A percentile compares a stretch with the other conserved stretches of the same genome.
Evolutionary conservation across 2,113 vertebrate species (phyloP).

Genomic region (Saguinus imperator): DNA sequence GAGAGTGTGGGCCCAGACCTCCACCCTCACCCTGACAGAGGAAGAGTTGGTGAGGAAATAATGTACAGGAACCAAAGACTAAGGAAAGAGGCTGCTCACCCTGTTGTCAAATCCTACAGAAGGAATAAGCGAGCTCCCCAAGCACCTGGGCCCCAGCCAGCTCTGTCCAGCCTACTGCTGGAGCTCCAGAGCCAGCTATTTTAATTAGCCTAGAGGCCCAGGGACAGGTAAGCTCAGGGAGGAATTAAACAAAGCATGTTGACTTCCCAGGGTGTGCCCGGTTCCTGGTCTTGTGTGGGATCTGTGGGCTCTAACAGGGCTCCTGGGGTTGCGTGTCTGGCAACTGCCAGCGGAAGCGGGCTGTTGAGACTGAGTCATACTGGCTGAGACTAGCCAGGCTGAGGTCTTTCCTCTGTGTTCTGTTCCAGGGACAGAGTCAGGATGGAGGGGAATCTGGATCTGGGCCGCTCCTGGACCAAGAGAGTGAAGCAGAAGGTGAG

Average conservation of each 20-base stretch:
- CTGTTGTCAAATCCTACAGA: not conserved
- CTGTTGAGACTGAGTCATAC: not conserved
- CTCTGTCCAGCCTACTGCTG: not conserved
- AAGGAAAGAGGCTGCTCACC: not conserved
- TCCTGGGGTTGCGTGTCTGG: not conserved
- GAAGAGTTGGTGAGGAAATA: conserved; percentile 2
- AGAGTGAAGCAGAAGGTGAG: conserved; percentile 54
- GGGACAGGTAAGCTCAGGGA: conserved; percentile 47
- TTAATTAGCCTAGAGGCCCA: conserved; percentile 17
- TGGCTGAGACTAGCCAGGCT: not conserved
- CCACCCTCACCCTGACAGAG: not conserved
- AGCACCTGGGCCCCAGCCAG: not conserved
- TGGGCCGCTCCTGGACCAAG: not conserved
- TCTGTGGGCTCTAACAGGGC: not conserved
- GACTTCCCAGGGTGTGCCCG: conserved; percentile 52
- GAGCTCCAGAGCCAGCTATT: not conserved
- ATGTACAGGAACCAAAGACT: not conserved
- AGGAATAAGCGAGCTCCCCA: not conserved
- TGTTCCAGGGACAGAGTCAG: conserved; percentile 57
- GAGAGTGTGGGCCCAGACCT: not conserved
- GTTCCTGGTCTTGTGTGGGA: not conserved
- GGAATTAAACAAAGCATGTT: conserved; percentile 69
- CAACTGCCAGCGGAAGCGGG: not conserved
- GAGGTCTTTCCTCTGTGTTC: not conserved
- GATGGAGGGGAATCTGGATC: not conserved